Percentiles rank a stretch among this genome's conserved stretches.
Conservation (phyloP, 2,113 vertebrate genomes). For the Passer montanus region DNA sequence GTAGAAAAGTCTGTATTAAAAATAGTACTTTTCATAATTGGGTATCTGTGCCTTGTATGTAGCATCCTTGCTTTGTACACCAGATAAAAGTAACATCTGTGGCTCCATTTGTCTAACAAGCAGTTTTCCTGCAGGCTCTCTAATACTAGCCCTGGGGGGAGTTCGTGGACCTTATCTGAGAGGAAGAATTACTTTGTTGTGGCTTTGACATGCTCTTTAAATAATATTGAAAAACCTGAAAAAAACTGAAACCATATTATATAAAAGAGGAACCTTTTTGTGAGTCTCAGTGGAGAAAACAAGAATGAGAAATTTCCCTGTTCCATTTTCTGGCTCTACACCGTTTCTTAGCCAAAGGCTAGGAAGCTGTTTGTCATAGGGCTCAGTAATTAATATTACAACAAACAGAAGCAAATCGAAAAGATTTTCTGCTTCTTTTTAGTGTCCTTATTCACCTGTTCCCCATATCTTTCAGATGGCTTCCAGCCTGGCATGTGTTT, state of each 20-base stretch:
- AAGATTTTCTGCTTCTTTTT: neutral
- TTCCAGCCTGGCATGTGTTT: neutral
- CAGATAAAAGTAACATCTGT: conserved; percentile 46
- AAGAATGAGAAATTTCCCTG: neutral
- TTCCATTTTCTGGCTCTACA: neutral
- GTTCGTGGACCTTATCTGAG: neutral
- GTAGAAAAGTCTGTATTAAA: neutral
- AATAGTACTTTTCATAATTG: neutral
- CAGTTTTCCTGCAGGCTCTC: neutral
- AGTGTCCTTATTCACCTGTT: neutral
- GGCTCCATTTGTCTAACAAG: conserved; percentile 35
- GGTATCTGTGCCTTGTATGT: neutral
- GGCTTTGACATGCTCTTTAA: neutral
- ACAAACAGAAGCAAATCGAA: neutral
- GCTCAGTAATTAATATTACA: conserved; percentile 12
- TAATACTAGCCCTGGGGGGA: neutral
- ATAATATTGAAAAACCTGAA: neutral
- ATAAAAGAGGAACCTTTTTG: neutral
- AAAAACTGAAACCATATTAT: neutral
- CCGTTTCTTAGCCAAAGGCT: neutral
- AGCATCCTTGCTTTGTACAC: neutral
- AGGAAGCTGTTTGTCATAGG: conserved; percentile 3
- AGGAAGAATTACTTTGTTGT: conserved; percentile 5
- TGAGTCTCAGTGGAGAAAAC: conserved; percentile 9
- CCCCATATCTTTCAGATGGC: neutral